Conservation (phyloP, 2,888 invertebrate species). For the Acleris cristana region DNA sequence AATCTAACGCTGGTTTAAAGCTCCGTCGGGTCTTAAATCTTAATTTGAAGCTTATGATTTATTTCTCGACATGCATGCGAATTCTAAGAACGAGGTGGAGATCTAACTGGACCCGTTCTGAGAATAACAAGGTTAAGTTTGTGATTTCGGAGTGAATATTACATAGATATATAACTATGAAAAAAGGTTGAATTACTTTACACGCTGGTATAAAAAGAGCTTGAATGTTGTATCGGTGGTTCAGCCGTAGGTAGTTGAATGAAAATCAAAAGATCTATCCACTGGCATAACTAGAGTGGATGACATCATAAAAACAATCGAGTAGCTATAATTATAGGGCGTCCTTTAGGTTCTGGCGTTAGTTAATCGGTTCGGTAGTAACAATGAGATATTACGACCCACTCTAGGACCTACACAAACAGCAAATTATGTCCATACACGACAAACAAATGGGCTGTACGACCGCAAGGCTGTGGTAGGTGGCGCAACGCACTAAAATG, state of each 20-base stretch:
- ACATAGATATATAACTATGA: not conserved
- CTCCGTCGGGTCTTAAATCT: slow-evolving; percentile 27
- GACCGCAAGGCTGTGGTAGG: slow-evolving; percentile 69
- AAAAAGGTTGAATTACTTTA: too few species aligned
- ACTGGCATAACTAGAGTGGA: slow-evolving; percentile 4
- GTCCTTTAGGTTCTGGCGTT: slow-evolving; percentile 58
- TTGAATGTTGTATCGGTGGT: too few species aligned
- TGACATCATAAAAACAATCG: slow-evolving; percentile 50
- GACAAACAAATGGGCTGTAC: slow-evolving; percentile 67
- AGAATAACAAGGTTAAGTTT: slow-evolving; percentile 1
- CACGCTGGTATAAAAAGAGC: too few species aligned
- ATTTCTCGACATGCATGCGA: slow-evolving; percentile 4
- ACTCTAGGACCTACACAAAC: slow-evolving; percentile 69
- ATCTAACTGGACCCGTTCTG: slow-evolving; percentile 9
- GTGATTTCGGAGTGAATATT: not conserved
- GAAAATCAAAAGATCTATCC: not conserved
- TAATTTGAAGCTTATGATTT: slow-evolving; percentile 33
- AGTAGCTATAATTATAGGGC: slow-evolving; percentile 59
- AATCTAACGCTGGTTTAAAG: slow-evolving; percentile 27
- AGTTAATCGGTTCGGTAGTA: slow-evolving; percentile 65
- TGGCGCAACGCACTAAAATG: slow-evolving; percentile 53
- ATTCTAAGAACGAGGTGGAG: slow-evolving; percentile 13
- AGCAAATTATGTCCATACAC: slow-evolving; percentile 70
- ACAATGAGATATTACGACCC: slow-evolving; percentile 74
- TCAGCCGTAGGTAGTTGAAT: not conserved